A percentile compares a stretch with the other conserved stretches of the same genome.
Conservation (phyloP, 1,140 invertebrate genomes). For the Linepithema humile region DNA sequence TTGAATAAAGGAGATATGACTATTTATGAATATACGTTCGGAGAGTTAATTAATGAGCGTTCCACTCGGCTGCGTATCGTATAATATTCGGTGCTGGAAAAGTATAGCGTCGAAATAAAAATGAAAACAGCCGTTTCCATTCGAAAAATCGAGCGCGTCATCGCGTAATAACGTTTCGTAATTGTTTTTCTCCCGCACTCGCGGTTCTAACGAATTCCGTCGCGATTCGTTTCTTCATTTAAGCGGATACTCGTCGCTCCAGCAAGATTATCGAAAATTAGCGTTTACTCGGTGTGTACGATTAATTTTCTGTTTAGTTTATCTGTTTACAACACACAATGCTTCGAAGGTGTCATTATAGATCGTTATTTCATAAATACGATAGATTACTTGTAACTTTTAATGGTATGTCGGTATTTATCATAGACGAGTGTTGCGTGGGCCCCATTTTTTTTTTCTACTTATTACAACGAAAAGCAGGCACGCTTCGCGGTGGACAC, state of each 20-base stretch:
- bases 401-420: constrained; percentile 63
- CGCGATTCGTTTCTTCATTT: constrained; percentile 23
- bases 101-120: constrained; percentile 29
- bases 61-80: constrained; percentile 7
- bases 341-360: constrained; percentile 59
- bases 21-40: constrained; percentile 19
- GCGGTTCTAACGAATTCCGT: not conserved
- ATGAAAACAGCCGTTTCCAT: constrained; percentile 5
- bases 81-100: constrained; percentile 32
- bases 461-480: constrained; percentile 67
- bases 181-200: not conserved
- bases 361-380: constrained; percentile 68
- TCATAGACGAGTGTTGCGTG: constrained; percentile 72
- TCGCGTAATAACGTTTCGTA: not conserved
- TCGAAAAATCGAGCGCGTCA: constrained; percentile 29
- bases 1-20: constrained; percentile 20
- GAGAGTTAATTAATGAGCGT: constrained; percentile 22
- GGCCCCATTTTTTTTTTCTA: constrained; percentile 68
- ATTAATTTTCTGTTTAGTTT: constrained; percentile 55
- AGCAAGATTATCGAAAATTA: constrained; percentile 39
- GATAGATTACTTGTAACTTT: constrained; percentile 69
- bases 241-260: not conserved
- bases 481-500: constrained; percentile 43
- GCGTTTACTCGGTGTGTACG: constrained; percentile 44
- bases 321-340: constrained; percentile 61